Evolutionary conservation across 2,797 vertebrate species (phyloP).

Genomic region (Microcaecilia unicolor): DNA sequence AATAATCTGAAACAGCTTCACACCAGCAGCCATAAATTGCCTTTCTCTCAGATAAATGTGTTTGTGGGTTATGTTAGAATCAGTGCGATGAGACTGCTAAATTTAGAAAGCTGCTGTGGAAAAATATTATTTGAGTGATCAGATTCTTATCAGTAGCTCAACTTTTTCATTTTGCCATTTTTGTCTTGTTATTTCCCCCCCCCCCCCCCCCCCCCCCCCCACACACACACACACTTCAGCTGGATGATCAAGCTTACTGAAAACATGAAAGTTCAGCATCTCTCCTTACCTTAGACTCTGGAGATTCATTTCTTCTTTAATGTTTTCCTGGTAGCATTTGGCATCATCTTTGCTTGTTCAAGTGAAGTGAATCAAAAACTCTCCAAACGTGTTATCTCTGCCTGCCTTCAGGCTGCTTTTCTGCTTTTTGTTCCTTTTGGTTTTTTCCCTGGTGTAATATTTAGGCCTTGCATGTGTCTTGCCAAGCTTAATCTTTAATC

Average conservation of each 20-base stretch:
- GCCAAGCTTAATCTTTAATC: constrained; percentile 7
- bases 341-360: constrained; percentile 21
- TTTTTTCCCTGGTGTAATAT: not conserved
- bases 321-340: constrained; percentile 20
- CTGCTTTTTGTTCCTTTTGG: not conserved
- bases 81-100: too few relatives aligned
- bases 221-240: too few relatives aligned
- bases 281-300: constrained; percentile 1
- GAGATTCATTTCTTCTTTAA: constrained; percentile 10
- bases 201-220: too few relatives aligned
- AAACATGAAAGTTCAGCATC: not conserved
- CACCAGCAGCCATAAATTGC: too few relatives aligned
- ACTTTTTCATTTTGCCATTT: constrained; percentile 1
- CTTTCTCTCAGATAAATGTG: too few relatives aligned
- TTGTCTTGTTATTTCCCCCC: constrained; percentile 14
- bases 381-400: constrained; percentile 3
- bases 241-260: constrained; percentile 11
- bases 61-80: too few relatives aligned
- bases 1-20: too few relatives aligned
- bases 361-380: constrained; percentile 26
- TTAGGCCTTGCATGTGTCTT: constrained; percentile 10
- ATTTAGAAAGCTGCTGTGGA: too few relatives aligned
- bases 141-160: too few relatives aligned
- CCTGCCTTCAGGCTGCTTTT: not conserved
- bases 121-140: too few relatives aligned